Evolutionary conservation across 2,888 invertebrate species (phyloP), one percentile per base, ranked within the genome.

Genomic region (Chironomus tentans): DNA sequence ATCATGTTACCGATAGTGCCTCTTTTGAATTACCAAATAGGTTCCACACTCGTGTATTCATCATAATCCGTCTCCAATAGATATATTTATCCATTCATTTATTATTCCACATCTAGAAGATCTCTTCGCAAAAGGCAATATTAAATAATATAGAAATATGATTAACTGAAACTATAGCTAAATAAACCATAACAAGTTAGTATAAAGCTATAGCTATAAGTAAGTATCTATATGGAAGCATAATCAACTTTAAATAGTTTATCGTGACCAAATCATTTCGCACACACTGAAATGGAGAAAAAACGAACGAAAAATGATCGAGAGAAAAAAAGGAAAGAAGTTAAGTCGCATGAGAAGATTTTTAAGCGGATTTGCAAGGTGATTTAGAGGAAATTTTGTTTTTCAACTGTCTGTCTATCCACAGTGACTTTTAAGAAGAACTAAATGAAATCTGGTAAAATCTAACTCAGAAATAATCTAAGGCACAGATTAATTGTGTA

Each of bases 161-260:
- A 71, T 71, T 71, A 71, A 71, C 71, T 56, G 56, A 18, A 56
- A 56, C 56, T 56, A 56, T 56, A 56, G 56, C 18, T 46, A 71
- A 68, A 28, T 68, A 68, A 68, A 71, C 46, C 71, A 71, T 38
- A 38, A 38, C 38, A 38, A 38, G 38, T 28, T 5, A 28, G 28
- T 38, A 38, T 38, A 38, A 38, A 38, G 38, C 38, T 10, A 10
- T 50, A 24, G 56, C 71, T 13, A 56, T n/a, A 18, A 13, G 38
- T 15, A 71, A 61, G 71, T 50, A 46, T 56, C 15, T 28, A 56
- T 47, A 71, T 24, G 47, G 13, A 18, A 24, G 48, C 50, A 71
- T 71, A 71, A 71, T 71, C 71, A 71, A 71, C 56, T 71, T 71
- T 71, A 71, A 71, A 71, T 56, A 61, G 71, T 56, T 71, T 61